Evolutionary conservation across 2,797 vertebrate species (phyloP).

Genomic region (Cyclopterus lumpus): DNA sequence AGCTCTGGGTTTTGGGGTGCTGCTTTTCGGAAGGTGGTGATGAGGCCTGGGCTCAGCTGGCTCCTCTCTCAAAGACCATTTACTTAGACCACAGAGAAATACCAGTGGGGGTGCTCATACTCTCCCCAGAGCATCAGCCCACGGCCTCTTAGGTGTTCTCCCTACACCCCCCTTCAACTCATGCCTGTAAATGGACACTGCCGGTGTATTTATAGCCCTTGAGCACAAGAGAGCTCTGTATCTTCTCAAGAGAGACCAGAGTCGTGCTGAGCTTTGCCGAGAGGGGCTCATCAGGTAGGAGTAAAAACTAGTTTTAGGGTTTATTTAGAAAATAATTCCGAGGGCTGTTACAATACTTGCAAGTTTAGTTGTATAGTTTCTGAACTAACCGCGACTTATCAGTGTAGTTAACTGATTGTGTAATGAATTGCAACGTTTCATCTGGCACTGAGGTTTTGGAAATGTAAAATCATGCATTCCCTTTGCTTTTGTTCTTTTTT

Average conservation of each 20-base stretch:
- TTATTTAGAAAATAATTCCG: background rate
- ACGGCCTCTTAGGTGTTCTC: constrained; percentile 65
- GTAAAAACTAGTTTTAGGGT: background rate
- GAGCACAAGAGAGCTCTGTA: constrained; percentile 69
- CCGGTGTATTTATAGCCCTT: constrained; percentile 83
- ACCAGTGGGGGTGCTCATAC: constrained; percentile 37
- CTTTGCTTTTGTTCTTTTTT: constrained; percentile 7
- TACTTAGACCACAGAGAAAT: constrained; percentile 62
- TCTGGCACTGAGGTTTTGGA: background rate
- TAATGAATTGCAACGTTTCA: background rate
- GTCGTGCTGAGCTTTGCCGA: constrained; percentile 38
- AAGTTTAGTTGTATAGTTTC: background rate
- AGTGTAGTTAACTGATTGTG: background rate
- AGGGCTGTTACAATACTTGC: background rate
- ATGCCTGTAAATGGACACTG: constrained; percentile 82
- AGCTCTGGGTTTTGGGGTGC: constrained; percentile 42
- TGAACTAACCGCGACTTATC: background rate
- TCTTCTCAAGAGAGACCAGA: constrained; percentile 58
- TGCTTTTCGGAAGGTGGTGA: constrained; percentile 14
- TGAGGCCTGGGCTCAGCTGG: constrained; percentile 58
- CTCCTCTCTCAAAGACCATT: constrained; percentile 39
- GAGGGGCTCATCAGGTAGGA: constrained; percentile 69
- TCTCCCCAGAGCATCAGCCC: constrained; percentile 47
- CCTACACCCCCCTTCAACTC: constrained; percentile 36
- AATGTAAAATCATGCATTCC: background rate